Evolutionary conservation across 2,888 invertebrate species (phyloP), one percentile per base, ranked within the genome.

Genomic region (Neocrepidodera transversa): DNA sequence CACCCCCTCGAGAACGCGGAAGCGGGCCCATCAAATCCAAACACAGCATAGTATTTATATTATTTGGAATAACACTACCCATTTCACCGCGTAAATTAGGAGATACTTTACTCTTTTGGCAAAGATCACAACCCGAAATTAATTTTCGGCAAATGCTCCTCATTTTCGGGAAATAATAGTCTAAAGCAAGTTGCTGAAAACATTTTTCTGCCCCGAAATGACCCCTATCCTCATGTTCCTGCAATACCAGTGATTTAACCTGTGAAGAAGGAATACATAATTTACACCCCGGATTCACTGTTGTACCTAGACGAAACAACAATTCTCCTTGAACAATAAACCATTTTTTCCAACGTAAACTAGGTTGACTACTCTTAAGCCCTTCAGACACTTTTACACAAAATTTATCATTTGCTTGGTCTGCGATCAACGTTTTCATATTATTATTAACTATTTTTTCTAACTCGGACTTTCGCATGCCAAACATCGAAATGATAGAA

Each of bases 171-270:
- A 5, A 18, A 30, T 49, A 36, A 16, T 49, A 49, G 11, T 10
- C 8, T 8, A 2, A 1, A 1, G 18, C n/a, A 2, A 49, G 20
- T 5, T 18, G 18, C 5, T 6, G 18, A 49, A 18, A 36, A 18
- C 49, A 49, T 35, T 49, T 49, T 2, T 49, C 49, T 7, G 20
- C 6, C 1, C 50, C 50, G 26, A 50, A 50, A 26, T 49, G 38
- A 23, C 50, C 50, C 5, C 26, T 23, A 7, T 18, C 26, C 13
- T 38, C 11, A 30, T 50, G 50, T 30, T 48, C 32, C 5, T 48
- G 32, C 11, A 30, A 7, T 10, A 48, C 32, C 11, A 48, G 18
- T 3, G 20, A 32, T 3, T 36, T 18, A 6, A 49, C 2, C 14
- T 13, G 18, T 7, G 8, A 7, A 11, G 18, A 8, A 1, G 49